Evolutionary conservation across 2,113 vertebrate species (phyloP), one percentile per base, ranked within the genome.

Genomic region (Festucalex cinctus): DNA sequence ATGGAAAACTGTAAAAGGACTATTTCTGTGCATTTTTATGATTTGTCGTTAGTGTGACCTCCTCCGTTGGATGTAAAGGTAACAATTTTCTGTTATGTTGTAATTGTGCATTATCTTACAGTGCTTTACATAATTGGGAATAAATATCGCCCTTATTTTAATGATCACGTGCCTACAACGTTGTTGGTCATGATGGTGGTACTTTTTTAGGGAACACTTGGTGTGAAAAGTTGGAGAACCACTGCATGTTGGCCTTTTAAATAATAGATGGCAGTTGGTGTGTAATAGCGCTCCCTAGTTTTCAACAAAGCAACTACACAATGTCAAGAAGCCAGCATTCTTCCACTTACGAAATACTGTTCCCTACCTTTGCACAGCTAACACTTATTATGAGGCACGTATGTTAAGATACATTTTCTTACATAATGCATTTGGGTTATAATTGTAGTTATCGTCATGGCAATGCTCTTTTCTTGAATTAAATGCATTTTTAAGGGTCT

Each of bases 271-370:
- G 13, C 24, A 17, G 58, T n/a, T 3, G 24, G 65, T 83, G 70
- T 68, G 60, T 43, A 70, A 26, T 41, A 60, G 0, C 79, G 24
- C 86, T 83, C 70, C 76, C 89, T 85, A 66, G 83, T 62, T 88
- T 63, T 44, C 41, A 69, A 5, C 14, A 75, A 1, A 32, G 9
- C 17, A 65, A 6, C 39, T 67, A 61, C 86, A 83, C 14, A n/a
- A 32, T 32, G 5, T 22, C 20, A 43, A 43, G 20, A n/a, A 43
- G 12, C n/a, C 60, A 17, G 39, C 60, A 62, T 62, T 62, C 22
- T 44, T 43, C 39, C 22, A 41, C 39, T 43, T 22, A 62, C 6
- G 20, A 22, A 62, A 57, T 57, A 13, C 54, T n/a, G n/a, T n/a
- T n/a, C n/a, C n/a, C 2, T 32, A 32, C 28, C 54, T 28, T 14